Conservation (phyloP, 2,113 vertebrate genomes). For the Amphiprion percula region DNA sequence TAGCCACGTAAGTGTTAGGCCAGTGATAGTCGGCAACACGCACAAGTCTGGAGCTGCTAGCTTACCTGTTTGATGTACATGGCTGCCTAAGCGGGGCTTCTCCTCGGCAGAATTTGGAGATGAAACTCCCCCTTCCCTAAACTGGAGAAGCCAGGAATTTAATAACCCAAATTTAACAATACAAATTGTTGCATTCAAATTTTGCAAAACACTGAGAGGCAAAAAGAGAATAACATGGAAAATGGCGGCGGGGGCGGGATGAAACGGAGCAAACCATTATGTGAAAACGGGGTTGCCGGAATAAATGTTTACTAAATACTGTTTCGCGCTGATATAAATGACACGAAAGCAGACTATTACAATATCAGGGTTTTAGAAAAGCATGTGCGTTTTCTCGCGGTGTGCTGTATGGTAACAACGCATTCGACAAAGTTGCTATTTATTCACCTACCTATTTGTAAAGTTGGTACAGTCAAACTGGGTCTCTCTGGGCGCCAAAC, state of each 20-base stretch:
- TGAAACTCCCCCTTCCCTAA: slow-evolving; percentile 65
- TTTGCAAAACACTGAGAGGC: slow-evolving; percentile 38
- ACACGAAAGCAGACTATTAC: accelerated
- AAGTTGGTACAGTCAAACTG: slow-evolving; percentile 64
- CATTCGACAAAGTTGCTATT: neutral
- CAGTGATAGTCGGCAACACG: slow-evolving; percentile 21
- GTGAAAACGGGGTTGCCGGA: slow-evolving; percentile 24
- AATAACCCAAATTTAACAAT: slow-evolving; percentile 29
- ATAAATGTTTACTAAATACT: neutral
- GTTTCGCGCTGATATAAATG: neutral
- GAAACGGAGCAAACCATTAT: slow-evolving; percentile 61
- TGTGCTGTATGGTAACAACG: neutral
- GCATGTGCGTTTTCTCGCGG: accelerated
- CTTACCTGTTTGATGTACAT: slow-evolving; percentile 89
- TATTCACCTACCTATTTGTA: neutral
- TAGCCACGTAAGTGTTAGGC: neutral
- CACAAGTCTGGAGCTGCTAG: slow-evolving; percentile 28
- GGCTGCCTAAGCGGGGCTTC: slow-evolving; percentile 48
- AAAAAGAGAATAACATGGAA: slow-evolving; percentile 82
- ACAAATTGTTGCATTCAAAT: slow-evolving; percentile 56
- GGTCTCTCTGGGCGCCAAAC: slow-evolving; percentile 77
- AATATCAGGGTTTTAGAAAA: accelerated
- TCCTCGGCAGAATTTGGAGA: slow-evolving; percentile 52
- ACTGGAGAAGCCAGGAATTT: slow-evolving; percentile 62
- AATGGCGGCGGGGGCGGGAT: slow-evolving; percentile 87